Percentiles rank a stretch among this genome's conserved stretches.
Evolutionary conservation across 64 coral and sea anemone species (phyloP).

Genomic region (Pachyseris speciosa): DNA sequence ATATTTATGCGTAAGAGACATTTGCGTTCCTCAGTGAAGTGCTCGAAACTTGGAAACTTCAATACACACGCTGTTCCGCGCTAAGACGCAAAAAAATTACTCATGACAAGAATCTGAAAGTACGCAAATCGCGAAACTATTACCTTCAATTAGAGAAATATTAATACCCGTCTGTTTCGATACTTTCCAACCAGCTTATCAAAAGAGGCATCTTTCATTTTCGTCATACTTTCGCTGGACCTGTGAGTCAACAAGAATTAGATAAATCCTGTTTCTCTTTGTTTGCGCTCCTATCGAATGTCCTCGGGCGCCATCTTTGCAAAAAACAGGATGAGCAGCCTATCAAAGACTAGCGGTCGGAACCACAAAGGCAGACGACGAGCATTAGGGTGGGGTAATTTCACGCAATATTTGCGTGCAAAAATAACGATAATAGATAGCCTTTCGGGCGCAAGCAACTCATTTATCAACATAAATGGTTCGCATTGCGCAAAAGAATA

Average conservation of each 20-base stretch:
- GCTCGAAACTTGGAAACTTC: constrained; percentile 38
- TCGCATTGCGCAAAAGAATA: background rate
- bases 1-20: constrained; percentile 40
- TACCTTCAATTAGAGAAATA: constrained; percentile 62
- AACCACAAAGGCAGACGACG: constrained; percentile 71
- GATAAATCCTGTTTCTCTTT: constrained; percentile 93
- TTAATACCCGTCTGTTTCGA: constrained; percentile 43
- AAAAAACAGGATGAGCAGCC: constrained; percentile 74
- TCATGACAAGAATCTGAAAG: background rate
- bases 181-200: constrained; percentile 82
- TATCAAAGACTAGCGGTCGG: constrained; percentile 73
- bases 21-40: constrained; percentile 42
- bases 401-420: constrained; percentile 16
- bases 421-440: background rate
- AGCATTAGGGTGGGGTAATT: constrained; percentile 44
- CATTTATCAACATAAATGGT: background rate
- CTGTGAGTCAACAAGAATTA: constrained; percentile 93
- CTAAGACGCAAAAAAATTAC: background rate
- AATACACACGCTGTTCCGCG: background rate
- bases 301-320: constrained; percentile 95
- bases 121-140: constrained; percentile 30
- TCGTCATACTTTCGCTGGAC: constrained; percentile 94
- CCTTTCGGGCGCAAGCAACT: background rate
- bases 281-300: constrained; percentile 95
- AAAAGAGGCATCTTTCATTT: constrained; percentile 95